Evolutionary conservation across 2,888 invertebrate genomes (phyloP), one percentile per base, ranked within the genome.

Genomic region (Acleris cristana): DNA sequence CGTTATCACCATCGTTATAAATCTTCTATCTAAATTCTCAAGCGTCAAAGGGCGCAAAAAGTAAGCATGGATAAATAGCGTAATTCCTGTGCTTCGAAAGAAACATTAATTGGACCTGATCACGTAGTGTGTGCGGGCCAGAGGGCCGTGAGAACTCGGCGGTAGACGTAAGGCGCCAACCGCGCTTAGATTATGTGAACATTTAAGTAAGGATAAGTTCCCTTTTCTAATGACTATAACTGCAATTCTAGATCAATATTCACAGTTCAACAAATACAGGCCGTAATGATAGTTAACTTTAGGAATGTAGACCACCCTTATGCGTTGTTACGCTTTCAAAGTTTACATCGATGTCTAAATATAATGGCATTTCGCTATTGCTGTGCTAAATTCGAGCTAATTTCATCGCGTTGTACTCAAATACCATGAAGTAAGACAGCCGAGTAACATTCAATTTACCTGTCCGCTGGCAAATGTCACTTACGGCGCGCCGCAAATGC

Each of bases 381-480:
- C 54, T 34, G 66, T 52, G 52, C 66, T 66, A 56, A 48, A 63
- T 67, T 58, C 58, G 58, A 54, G 14, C 54, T 63, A 63, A 63
- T 63, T 49, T 26, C 49, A 34, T 18, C 45, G 62, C 62, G 26
- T 57, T 62, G 53, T 57, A 67, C 58, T 54, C 67, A 67, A 67
- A 58, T 67, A 63, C 53, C 67, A 67, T 67, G 66, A 62, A 67
- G 61, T 56, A 59, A 58, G 48, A 65, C 55, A 61, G 44, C 49
- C 54, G 18, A 52, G 60, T 51, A 62, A 67, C 63, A 67, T 67
- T 63, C 63, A 67, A 58, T 67, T 63, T 67, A 62, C 67, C 62
- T 67, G 67, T 63, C 63, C 67, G 49, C 30, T 49, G 26, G 58
- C 58, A 67, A 67, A 67, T 67, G 67, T 58, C 67, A 67, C 52